Base-by-base conservation (phyloP, 2,113 vertebrate genomes). In the Phaethon lepturus region DNA sequence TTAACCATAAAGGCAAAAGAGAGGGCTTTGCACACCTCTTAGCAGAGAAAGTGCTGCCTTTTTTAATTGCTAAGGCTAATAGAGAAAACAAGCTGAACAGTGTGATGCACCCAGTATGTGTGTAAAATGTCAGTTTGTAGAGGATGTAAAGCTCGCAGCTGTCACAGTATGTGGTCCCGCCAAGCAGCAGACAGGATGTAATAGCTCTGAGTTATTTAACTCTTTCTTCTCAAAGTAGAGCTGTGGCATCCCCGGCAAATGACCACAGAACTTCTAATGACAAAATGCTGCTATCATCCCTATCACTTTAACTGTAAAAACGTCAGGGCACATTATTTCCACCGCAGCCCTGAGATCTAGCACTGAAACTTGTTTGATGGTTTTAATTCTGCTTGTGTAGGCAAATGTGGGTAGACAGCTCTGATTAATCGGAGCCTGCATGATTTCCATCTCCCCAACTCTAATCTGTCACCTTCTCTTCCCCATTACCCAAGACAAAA, bases 41-140 rank as follows among this genome's bases (percentile, higher is more conserved):
- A 91, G 63, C 69, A 73, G 85, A 68, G 95, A 96, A 79, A 79
- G 44, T 75, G 81, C 80, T 89, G 97, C 92, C 88, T 96, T 88
- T 38, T 96, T 93, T 97, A 92, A 97, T 96, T 97, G 95, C 96
- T 92, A 13, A 45, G 67, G 86, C 91, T 92, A 60, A 59, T 92
- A 93, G 93, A 83, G 88, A 94, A 94, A 86, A 86, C 64, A 83
- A 92, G 94, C 91, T 78, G 95, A 95, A 95, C 82, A 91, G 77
- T 94, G 76, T 29, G 76, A 93, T 79, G 91, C 78, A 40, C 82
- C 92, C 33, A 17, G 72, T 73, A 8, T 88, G 91, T 81, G 95
- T 95, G 83, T 90, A 85, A 96, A 97, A 96, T 95, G 96, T 97
- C 97, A 91, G 71, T 93, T 90, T 95, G 93, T 49, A 94, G 95